Conservation (phyloP, 1,140 invertebrate genomes). For the Philotrypesis tridentata region DNA sequence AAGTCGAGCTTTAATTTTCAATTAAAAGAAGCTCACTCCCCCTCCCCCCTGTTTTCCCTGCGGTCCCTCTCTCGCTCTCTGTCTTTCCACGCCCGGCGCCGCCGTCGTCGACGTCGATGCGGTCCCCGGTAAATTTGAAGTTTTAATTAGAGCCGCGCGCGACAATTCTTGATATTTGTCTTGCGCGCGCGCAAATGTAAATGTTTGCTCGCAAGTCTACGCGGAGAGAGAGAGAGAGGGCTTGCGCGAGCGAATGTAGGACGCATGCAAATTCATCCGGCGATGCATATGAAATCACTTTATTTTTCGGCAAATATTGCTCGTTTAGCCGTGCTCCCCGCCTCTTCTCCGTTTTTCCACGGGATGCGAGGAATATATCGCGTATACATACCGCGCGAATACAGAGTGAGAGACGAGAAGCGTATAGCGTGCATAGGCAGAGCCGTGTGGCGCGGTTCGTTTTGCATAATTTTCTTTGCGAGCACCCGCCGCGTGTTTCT, state of each 20-base stretch:
- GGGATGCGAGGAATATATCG: no score
- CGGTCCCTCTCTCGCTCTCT: neutral
- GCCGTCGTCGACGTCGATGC: neutral
- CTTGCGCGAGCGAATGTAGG: neutral
- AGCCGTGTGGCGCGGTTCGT: neutral
- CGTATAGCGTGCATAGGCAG: neutral
- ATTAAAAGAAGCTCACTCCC: neutral
- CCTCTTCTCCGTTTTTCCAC: no score
- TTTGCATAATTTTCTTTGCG: constrained; percentile 41
- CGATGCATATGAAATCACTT: constrained; percentile 38
- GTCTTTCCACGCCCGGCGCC: neutral
- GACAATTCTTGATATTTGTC: constrained; percentile 14
- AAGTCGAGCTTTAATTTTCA: constrained; percentile 9
- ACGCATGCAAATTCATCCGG: neutral
- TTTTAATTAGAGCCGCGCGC: constrained; percentile 10
- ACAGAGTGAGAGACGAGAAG: neutral
- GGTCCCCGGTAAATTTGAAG: neutral
- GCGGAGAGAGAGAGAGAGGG: no score
- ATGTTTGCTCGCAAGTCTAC: constrained; percentile 3
- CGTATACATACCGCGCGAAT: neutral
- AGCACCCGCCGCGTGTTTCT: neutral
- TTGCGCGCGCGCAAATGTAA: neutral
- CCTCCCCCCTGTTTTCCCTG: neutral
- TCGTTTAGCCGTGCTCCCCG: neutral
- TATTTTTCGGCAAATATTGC: constrained; percentile 17